A percentile compares a stretch with the other conserved stretches of the same genome.
Conservation (phyloP, 2,113 vertebrate genomes). For the Mustela nigripes region DNA sequence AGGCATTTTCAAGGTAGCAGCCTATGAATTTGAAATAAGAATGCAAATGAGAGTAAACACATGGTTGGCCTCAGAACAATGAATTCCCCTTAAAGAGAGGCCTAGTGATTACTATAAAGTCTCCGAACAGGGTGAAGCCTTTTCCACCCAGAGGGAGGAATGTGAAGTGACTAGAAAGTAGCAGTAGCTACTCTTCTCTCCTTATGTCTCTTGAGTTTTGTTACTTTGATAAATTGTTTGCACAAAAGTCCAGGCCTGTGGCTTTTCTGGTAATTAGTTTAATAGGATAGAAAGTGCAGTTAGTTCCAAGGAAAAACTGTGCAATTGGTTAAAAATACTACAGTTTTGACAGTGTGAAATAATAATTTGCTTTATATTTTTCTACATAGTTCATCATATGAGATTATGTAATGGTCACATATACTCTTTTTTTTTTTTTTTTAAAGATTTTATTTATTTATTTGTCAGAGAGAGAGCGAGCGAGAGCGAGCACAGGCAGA, state of each 20-base stretch:
- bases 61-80: too few relatives aligned
- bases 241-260: not conserved
- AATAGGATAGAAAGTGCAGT: not conserved
- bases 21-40: not conserved
- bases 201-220: not conserved
- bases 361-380: not conserved
- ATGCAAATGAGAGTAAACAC: not conserved
- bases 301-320: not conserved
- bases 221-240: not conserved
- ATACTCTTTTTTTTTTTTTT: not conserved
- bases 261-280: not conserved
- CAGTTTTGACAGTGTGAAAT: not conserved
- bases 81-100: not conserved
- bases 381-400: not conserved
- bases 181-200: not conserved
- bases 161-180: not conserved
- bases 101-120: not conserved
- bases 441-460: too few relatives aligned
- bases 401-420: not conserved
- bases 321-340: not conserved
- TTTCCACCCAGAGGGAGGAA: not conserved
- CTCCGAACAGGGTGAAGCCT: fast-evolving
- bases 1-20: not conserved
- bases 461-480: too few relatives aligned
- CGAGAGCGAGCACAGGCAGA: too few relatives aligned